Conservation (phyloP, 2,888 invertebrate species). For the Chymomyza amoena region DNA sequence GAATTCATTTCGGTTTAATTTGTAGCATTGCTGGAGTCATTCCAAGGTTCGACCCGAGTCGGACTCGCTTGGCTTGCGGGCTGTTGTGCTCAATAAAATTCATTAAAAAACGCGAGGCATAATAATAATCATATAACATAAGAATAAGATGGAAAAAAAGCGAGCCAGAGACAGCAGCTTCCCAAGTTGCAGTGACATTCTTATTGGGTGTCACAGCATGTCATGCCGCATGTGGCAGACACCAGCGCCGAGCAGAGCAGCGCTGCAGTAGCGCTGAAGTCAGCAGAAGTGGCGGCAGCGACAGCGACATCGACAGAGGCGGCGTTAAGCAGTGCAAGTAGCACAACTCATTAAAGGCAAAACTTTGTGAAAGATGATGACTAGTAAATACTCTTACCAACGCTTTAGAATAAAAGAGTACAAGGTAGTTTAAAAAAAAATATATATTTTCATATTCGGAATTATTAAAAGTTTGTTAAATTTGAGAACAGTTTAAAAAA, state of each 20-base stretch:
- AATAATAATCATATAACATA: constrained; percentile 13
- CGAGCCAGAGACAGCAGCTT: constrained; percentile 33
- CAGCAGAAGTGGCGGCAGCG: constrained; percentile 13
- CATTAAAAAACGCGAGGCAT: constrained; percentile 34
- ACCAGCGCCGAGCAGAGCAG: constrained; percentile 8
- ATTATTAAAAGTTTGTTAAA: no score
- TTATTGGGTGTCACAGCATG: constrained; percentile 23
- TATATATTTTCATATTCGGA: no score
- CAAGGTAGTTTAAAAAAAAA: no score
- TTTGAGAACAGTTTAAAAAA: no score
- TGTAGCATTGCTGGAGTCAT: background rate
- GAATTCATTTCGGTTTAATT: background rate
- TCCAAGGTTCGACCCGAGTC: background rate
- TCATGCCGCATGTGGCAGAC: constrained; percentile 21
- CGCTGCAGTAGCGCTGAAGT: background rate
- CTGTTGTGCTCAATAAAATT: constrained; percentile 54
- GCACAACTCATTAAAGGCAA: constrained; percentile 34
- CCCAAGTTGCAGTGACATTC: constrained; percentile 36
- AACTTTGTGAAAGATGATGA: constrained; percentile 4
- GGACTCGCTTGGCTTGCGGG: background rate
- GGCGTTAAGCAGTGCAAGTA: constrained; percentile 7
- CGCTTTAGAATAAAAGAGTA: background rate
- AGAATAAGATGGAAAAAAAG: constrained; percentile 1
- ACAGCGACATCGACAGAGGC: background rate
- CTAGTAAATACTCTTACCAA: background rate